Percentiles rank a stretch among this genome's conserved stretches.
These are phyloP conservation scores for Tamandua tetradactyla DNA, from an alignment of 2,797 vertebrate species.

Conservation along the genomic window DNA sequence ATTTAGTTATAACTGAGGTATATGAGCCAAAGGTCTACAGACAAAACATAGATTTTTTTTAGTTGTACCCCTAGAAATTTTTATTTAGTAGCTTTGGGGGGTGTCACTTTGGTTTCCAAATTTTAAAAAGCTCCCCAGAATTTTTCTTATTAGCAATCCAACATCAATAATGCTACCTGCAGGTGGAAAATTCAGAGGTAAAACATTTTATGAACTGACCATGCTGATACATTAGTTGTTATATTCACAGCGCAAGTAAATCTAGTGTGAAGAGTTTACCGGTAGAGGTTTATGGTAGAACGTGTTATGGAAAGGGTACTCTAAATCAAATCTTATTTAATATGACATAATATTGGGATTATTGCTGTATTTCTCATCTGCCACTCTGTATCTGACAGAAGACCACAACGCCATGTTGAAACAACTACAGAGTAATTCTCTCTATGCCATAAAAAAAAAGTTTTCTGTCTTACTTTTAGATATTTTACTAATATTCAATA, in stretches of 20 bases:
- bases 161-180: background rate
- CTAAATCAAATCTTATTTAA: conserved; percentile 40
- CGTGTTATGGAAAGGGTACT: background rate
- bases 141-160: background rate
- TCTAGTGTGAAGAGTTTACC: background rate
- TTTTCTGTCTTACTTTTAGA: background rate
- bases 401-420: background rate
- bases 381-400: background rate
- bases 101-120: background rate
- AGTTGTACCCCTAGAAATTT: background rate
- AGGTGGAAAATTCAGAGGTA: background rate
- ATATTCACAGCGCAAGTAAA: conserved; percentile 38
- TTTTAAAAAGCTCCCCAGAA: background rate
- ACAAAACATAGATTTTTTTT: background rate
- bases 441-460: background rate
- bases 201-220: background rate
- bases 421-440: conserved; percentile 38
- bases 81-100: background rate
- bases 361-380: background rate
- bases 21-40: background rate
- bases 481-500: conserved; percentile 19
- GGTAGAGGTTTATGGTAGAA: background rate
- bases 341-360: background rate
- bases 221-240: background rate
- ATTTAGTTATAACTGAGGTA: background rate